Conservation (phyloP, 1,140 invertebrate genomes). For the Rhysida immarginata region DNA sequence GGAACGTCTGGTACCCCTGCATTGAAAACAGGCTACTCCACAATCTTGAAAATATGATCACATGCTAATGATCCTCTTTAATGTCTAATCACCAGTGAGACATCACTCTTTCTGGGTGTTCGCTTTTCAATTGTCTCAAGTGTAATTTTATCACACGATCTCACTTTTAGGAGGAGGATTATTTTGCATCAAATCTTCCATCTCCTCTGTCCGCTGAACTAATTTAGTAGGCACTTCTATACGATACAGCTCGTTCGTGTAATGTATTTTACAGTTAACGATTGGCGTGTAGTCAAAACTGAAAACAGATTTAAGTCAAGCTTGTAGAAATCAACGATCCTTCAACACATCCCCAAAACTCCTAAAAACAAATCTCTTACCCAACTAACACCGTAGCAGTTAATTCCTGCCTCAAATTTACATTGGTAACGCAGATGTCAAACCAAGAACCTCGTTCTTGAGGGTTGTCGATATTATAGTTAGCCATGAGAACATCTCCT, state of each 20-base stretch:
- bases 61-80: too few relatives aligned
- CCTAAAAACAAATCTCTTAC: conserved; percentile 3
- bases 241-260: conserved; percentile 42
- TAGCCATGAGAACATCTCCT: conserved; percentile 51
- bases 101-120: too few relatives aligned
- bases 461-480: conserved; percentile 57
- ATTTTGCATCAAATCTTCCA: conserved; percentile 21
- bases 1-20: too few relatives aligned
- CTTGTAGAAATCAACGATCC: too few relatives aligned
- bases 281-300: conserved; percentile 20
- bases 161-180: conserved; percentile 8
- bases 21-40: too few relatives aligned
- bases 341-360: too few relatives aligned
- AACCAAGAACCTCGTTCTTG: conserved; percentile 57
- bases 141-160: too few relatives aligned
- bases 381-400: not conserved
- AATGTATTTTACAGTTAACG: conserved; percentile 39
- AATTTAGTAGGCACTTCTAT: conserved; percentile 39
- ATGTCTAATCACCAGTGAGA: too few relatives aligned
- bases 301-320: too few relatives aligned
- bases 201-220: conserved; percentile 24
- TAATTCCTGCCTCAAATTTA: not conserved
- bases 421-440: too few relatives aligned
- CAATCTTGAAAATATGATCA: too few relatives aligned
- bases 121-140: too few relatives aligned